Evolutionary conservation across 2,113 vertebrate genomes (phyloP).

Genomic region (Boleophthalmus pectinirostris): DNA sequence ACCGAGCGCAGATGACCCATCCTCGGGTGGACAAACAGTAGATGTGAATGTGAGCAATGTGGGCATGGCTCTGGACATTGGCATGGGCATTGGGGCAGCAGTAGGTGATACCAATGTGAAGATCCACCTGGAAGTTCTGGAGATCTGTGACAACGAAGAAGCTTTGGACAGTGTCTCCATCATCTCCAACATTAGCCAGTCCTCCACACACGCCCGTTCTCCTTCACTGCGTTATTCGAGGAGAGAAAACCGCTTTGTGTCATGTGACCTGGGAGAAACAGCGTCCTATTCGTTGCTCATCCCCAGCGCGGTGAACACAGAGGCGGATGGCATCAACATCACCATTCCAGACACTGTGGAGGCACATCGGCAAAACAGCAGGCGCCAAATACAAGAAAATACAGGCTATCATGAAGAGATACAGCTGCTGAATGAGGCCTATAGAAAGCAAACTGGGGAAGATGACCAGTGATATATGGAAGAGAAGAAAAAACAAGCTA

Average conservation of each 20-base stretch:
- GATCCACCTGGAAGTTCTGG: conserved; percentile 95
- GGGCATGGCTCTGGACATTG: conserved; percentile 53
- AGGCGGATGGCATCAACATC: conserved; percentile 87
- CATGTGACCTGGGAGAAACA: conserved; percentile 91
- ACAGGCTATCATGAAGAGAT: conserved; percentile 92
- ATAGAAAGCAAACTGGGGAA: conserved; percentile 81
- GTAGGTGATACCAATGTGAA: conserved; percentile 91
- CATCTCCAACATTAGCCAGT: conserved; percentile 97
- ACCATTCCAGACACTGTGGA: conserved; percentile 98
- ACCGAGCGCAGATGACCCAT: conserved; percentile 82
- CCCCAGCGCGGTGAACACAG: conserved; percentile 83
- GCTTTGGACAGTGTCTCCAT: conserved; percentile 97
- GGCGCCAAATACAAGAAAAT: conserved; percentile 79
- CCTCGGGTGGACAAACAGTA: conserved; percentile 40
- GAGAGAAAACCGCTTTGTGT: conserved; percentile 94
- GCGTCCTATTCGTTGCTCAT: conserved; percentile 96
- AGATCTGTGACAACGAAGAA: conserved; percentile 94
- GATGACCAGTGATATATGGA: conserved; percentile 51
- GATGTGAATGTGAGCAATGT: conserved; percentile 57
- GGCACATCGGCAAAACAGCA: conserved; percentile 91
- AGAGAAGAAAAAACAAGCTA: conserved; percentile 5
- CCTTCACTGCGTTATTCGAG: conserved; percentile 93
- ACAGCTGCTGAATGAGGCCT: conserved; percentile 91
- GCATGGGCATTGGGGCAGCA: conserved; percentile 57
- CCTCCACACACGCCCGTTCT: conserved; percentile 89